Evolutionary conservation across 2,113 vertebrate species (phyloP).

Genomic region (Caranx melampygus): DNA sequence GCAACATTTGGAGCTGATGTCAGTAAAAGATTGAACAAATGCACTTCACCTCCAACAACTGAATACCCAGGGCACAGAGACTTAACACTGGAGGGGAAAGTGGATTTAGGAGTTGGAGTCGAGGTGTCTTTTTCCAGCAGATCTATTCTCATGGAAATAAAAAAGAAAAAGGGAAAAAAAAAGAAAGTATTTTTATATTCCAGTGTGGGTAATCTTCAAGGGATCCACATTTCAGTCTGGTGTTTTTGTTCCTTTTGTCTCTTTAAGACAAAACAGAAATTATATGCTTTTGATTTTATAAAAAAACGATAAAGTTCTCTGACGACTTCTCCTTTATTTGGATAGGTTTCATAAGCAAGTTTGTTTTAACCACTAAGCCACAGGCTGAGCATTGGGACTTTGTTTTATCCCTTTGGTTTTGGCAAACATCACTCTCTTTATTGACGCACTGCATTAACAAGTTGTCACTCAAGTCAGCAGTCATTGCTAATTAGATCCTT

Average conservation of each 20-base stretch:
- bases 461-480: constrained; percentile 76
- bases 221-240: neutral
- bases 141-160: neutral
- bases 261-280: constrained; percentile 26
- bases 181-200: too few relatives aligned
- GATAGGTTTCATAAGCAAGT: constrained; percentile 58
- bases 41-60: neutral
- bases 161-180: too few relatives aligned
- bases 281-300: neutral
- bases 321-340: constrained; percentile 36
- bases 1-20: constrained; percentile 18
- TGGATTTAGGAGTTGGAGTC: neutral
- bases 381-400: constrained; percentile 40
- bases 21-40: neutral
- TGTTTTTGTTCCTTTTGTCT: neutral
- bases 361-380: constrained; percentile 58
- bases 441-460: constrained; percentile 69
- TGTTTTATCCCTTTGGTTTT: constrained; percentile 66
- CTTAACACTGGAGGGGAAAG: neutral
- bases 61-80: constrained; percentile 4
- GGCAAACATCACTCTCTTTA: constrained; percentile 68
- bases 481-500: constrained; percentile 71
- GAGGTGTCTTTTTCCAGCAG: neutral
- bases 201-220: constrained; percentile 14
- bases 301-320: constrained; percentile 41